Percentiles rank a stretch among this genome's conserved stretches.
Evolutionary conservation across 2,113 vertebrate genomes (phyloP).

Genomic region (Dasyornis broadbenti): DNA sequence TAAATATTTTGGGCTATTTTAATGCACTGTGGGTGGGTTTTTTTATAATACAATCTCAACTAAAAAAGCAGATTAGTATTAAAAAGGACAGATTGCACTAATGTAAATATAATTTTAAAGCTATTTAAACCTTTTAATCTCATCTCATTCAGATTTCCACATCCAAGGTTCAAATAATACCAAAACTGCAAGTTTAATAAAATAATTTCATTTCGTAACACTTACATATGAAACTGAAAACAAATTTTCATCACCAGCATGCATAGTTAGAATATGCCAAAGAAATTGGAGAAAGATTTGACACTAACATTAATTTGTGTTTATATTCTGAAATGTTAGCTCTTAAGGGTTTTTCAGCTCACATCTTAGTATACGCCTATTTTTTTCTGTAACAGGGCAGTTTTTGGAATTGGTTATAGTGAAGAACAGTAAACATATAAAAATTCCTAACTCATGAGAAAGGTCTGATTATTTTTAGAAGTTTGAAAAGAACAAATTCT

Average conservation of each 20-base stretch:
- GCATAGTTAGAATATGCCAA: background rate
- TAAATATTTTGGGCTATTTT: conserved; percentile 31
- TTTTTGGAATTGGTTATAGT: conserved; percentile 40
- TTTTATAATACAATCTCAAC: conserved; percentile 51
- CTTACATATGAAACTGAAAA: conserved; percentile 28
- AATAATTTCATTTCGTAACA: conserved; percentile 32
- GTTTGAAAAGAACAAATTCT: conserved; percentile 34
- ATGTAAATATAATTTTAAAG: conserved; percentile 77
- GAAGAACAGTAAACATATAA: conserved; percentile 62
- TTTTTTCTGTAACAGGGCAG: conserved; percentile 38
- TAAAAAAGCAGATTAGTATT: conserved; percentile 69
- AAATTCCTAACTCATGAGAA: conserved; percentile 68
- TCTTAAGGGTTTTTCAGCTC: conserved; percentile 6
- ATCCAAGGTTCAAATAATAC: conserved; percentile 63
- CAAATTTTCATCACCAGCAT: conserved; percentile 17
- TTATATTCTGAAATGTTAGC: conserved; percentile 10
- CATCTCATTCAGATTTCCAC: conserved; percentile 70
- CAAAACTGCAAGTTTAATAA: conserved; percentile 46
- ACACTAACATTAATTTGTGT: background rate
- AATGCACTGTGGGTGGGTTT: background rate
- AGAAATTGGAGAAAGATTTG: background rate
- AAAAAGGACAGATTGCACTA: conserved; percentile 76
- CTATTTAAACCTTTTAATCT: conserved; percentile 77
- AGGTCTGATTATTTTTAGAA: conserved; percentile 63
- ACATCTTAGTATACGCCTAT: background rate